Evolutionary conservation across 2,888 invertebrate species (phyloP).

Genomic region (Agelastica alni): DNA sequence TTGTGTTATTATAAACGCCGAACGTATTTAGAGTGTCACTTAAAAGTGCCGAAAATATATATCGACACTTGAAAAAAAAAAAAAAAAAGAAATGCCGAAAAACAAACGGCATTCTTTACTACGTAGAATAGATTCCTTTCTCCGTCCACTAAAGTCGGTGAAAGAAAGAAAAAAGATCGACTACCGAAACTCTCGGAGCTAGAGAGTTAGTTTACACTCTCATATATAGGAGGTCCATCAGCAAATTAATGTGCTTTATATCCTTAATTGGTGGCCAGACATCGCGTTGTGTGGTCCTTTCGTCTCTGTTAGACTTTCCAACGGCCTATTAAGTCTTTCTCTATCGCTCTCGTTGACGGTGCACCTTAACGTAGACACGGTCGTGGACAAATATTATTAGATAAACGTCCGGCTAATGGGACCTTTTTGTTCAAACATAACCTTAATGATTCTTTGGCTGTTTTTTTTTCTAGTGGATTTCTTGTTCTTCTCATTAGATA

Average conservation of each 20-base stretch:
- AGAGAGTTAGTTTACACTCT: conserved; percentile 48
- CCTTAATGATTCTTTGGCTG: conserved; percentile 51
- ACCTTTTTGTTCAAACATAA: conserved; percentile 55
- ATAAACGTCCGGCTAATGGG: conserved; percentile 56
- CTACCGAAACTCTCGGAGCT: conserved; percentile 29
- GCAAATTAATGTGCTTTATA: conserved; percentile 59
- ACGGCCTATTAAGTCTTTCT: conserved; percentile 36
- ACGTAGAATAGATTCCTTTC: conserved; percentile 10
- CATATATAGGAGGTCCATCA: conserved; percentile 55
- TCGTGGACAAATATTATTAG: conserved; percentile 58
- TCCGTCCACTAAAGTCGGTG: conserved; percentile 9
- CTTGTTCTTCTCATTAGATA: conserved; percentile 30
- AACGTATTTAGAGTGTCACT: too few relatives aligned
- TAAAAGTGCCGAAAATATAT: conserved; percentile 1
- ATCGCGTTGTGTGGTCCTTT: conserved; percentile 56
- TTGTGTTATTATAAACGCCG: too few relatives aligned
- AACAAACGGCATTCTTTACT: not conserved
- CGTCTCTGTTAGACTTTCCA: conserved; percentile 39
- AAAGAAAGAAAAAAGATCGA: conserved; percentile 18
- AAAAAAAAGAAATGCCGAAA: not conserved
- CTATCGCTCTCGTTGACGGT: conserved; percentile 43
- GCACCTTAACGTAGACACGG: conserved; percentile 52
- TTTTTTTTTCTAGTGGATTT: conserved; percentile 37
- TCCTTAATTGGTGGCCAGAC: conserved; percentile 56
- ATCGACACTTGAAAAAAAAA: conserved; percentile 5